Base-by-base conservation (phyloP, 2,113 vertebrate genomes). In the Desmodus rotundus region DNA sequence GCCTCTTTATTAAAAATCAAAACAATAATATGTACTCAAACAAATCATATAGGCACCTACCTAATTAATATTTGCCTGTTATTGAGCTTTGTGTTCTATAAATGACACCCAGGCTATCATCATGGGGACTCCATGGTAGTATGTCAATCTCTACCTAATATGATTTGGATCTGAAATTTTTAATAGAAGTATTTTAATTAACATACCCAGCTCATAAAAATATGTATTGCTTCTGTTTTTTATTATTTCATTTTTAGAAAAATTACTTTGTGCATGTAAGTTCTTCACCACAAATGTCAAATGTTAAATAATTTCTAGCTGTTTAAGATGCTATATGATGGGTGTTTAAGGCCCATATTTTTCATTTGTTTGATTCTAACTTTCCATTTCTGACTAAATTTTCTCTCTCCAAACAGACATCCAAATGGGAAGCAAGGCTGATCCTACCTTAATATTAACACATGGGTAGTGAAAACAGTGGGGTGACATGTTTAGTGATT, bases 281-380 rank as follows among this genome's bases (percentile, higher is more conserved):
- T 81, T 88, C n/a, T 95, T 87, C 26, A 72, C 14, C 19, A 33
- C 54, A 58, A 74, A n/a, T 88, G n/a, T 86, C n/a, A 93, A 93
- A 94, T 70, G 16, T 80, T 74, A 33, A 95, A 43, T 78, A 68
- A 81, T 76, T 38, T 81, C 26, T 43, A 81, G 16, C 33, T 73
- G 17, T 70, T 87, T 65, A 87, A 81, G 33, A 80, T 87, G n/a
- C 28, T 91, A 28, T 63, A 50, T 78, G 36, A 72, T 43, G 14
- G 3, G 17, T 61, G n/a, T 73, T 41, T 68, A 47, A 87, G 74
- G 73, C 52, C 16, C 24, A 50, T 70, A 65, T 77, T 86, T 96
- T 91, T 15, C 73, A 87, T 81, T 41, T 65, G 56, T 91, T 93
- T 93, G 20, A 8, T 67, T 77, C 70, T 61, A 58, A 77, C 12